Evolutionary conservation across 1,140 invertebrate genomes (phyloP), one percentile per base, ranked within the genome.

Genomic region (Panagrolaimus sp.): DNA sequence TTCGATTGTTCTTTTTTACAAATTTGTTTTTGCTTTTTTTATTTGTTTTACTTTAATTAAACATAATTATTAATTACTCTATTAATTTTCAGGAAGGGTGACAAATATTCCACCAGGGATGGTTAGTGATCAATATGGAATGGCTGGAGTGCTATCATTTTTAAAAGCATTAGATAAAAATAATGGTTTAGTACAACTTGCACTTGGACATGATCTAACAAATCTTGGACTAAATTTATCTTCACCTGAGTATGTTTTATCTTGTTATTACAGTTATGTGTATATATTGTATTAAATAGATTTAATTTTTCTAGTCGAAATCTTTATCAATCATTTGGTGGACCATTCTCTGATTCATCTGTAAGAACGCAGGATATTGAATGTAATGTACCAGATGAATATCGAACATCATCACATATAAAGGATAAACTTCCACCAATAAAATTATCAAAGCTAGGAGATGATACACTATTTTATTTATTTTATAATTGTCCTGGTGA

Each of bases 401-500:
- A 99, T 87, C 88, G 98, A 83, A 96, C 97, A 79, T 98, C 96
- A 79, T 84, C 85, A 68, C 85, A 81, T 71, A 88, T 88, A 72
- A 57, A 72, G 63, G 73, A 83, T 27, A 85, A 98, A 87, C 87
- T 99, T 83, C 92, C 94, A 69, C 91, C 91, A 77, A 88, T 98
- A 81, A 92, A 95, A 87, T 87, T 98, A 82, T 92, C 90, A 86
- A 89, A 93, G 85, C 96, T 98, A 86, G 93, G 95, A 84, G 96
- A 99, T 86, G 96, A 99, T 87, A 88, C 98, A 79, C 88, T 98
- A 75, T 99, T 99, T 88, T 98, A 94, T 87, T 89, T 98, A 85
- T 99, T 98, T 87, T 99, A 98, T 85, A 96, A 93, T 85, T 96
- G 93, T 87, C 91, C 93, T 79, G 93, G 93, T 78, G 96, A 99